Evolutionary conservation across 2,888 invertebrate species (phyloP).

Genomic region (Nesidiocoris tenuis): DNA sequence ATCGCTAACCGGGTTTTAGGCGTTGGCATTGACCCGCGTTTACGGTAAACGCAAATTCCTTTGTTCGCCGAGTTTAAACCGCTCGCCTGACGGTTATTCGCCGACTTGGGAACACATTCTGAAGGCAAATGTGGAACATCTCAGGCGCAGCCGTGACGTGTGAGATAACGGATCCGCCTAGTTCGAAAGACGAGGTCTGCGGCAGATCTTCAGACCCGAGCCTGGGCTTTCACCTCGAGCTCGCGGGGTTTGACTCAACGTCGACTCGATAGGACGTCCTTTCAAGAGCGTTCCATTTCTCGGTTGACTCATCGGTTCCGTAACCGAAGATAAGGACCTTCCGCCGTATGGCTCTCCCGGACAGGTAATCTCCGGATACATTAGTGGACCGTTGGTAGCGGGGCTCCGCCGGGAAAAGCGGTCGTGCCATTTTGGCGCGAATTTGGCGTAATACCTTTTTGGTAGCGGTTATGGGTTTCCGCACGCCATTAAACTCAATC

Average conservation of each 20-base stretch:
- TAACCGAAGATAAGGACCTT: neutral
- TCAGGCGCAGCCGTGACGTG: neutral
- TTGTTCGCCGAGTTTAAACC: neutral
- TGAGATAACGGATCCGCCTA: neutral
- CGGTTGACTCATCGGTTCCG: neutral
- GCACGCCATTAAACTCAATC: no score
- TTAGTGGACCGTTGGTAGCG: no score
- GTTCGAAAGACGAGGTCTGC: neutral
- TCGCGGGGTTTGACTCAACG: neutral
- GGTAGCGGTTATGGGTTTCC: no score
- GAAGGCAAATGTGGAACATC: neutral
- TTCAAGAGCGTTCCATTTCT: neutral
- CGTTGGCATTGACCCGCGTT: neutral
- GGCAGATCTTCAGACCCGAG: neutral
- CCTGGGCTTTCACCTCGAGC: neutral
- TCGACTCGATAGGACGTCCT: neutral
- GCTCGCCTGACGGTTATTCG: neutral
- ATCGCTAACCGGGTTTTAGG: neutral
- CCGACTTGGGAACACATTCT: neutral
- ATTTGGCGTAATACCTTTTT: no score
- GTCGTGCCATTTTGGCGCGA: no score
- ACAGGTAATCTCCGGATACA: no score
- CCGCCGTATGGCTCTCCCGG: no score
- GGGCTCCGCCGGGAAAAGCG: no score
- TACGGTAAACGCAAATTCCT: neutral